Evolutionary conservation across 2,888 invertebrate genomes (phyloP).

Genomic region (Exocentrus adspersus): DNA sequence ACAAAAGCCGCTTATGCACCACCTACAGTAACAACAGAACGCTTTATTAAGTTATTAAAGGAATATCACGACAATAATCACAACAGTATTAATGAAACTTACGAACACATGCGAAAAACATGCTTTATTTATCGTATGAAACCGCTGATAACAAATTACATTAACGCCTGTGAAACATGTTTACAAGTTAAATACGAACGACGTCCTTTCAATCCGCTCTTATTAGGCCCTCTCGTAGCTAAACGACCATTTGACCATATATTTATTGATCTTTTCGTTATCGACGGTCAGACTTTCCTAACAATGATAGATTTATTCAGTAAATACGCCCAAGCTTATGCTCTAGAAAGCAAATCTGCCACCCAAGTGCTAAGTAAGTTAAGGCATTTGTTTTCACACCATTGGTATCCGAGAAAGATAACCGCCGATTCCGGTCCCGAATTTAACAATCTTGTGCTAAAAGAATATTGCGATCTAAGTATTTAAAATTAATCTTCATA

Average conservation of each 20-base stretch:
- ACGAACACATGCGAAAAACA: background rate
- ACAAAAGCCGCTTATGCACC: background rate
- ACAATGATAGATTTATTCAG: background rate
- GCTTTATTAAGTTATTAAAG: background rate
- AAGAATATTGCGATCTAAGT: background rate
- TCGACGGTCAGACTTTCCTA: background rate
- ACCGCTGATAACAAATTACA: background rate
- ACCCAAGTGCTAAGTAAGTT: background rate
- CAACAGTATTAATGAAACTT: slow-evolving; percentile 3
- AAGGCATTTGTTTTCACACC: background rate
- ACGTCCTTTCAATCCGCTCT: background rate
- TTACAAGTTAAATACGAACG: background rate
- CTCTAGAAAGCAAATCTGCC: background rate
- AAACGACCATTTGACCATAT: background rate
- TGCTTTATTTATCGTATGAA: background rate
- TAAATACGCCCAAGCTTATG: too few relatives aligned
- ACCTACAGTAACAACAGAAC: background rate
- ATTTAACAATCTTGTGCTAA: background rate
- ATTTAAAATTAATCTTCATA: background rate
- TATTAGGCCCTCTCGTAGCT: background rate
- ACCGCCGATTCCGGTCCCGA: background rate
- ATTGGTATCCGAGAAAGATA: background rate
- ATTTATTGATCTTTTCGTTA: background rate
- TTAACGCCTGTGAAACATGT: background rate
- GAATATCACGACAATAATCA: background rate